Percentiles rank a stretch among this genome's conserved stretches.
Evolutionary conservation across 64 coral and sea anemone species (phyloP).

Genomic region (Orbicella faveolata): DNA sequence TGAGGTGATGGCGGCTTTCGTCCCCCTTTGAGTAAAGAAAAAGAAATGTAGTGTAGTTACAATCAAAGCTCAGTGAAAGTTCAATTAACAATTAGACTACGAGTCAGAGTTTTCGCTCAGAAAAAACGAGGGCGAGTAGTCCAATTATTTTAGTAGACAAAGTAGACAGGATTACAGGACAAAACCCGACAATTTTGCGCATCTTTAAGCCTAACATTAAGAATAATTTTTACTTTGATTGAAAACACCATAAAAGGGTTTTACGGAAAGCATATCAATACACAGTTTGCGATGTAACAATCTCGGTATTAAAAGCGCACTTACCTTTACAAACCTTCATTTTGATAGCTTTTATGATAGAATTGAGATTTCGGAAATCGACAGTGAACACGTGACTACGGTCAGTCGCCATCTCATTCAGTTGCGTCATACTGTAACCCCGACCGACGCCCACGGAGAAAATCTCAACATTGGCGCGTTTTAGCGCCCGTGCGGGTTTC

Average conservation of each 20-base stretch:
- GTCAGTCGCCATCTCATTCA: conserved; percentile 28
- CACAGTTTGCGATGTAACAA: not conserved
- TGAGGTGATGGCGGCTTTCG: conserved; percentile 26
- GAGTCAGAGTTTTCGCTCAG: too few species aligned
- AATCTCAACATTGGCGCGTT: conserved; percentile 13
- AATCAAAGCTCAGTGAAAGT: too few species aligned
- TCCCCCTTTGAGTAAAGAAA: not conserved
- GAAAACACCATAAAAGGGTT: too few species aligned
- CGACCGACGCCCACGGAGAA: conserved; percentile 50
- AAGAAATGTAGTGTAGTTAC: too few species aligned
- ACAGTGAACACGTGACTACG: conserved; percentile 59
- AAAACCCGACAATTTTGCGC: too few species aligned
- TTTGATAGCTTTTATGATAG: conserved; percentile 55
- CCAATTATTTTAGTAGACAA: too few species aligned
- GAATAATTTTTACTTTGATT: too few species aligned
- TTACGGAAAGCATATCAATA: too few species aligned
- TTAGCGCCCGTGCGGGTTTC: conserved; percentile 38
- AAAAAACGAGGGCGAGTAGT: too few species aligned
- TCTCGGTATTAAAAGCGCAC: not conserved
- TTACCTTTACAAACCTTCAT: conserved; percentile 65
- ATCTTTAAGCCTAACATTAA: too few species aligned
- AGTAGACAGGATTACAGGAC: too few species aligned
- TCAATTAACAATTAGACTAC: too few species aligned
- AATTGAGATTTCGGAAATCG: conserved; percentile 57
- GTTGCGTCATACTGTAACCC: conserved; percentile 32